Conservation (phyloP, 2,888 invertebrate species). For the Oscheius sp. region DNA sequence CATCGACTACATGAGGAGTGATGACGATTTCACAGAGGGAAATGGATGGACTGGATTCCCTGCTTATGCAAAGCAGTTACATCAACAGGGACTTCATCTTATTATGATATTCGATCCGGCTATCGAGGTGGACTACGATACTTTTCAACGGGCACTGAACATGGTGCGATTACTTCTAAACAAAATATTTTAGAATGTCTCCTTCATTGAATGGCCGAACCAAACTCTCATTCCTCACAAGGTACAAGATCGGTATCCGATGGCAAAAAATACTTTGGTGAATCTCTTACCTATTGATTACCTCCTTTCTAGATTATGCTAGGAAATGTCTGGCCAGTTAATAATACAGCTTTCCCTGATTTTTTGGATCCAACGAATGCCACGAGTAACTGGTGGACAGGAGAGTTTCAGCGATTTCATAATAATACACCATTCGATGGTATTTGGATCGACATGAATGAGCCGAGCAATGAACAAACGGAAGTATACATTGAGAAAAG, state of each 20-base stretch:
- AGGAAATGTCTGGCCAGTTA: conserved; percentile 54
- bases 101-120: conserved; percentile 69
- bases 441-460: conserved; percentile 90
- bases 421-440: neutral
- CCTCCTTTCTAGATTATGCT: conserved; percentile 47
- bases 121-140: conserved; percentile 62
- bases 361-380: conserved; percentile 47
- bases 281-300: too few species aligned
- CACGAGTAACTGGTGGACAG: conserved; percentile 54
- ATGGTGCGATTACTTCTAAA: conserved; percentile 13
- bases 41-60: conserved; percentile 59
- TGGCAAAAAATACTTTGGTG: conserved; percentile 44
- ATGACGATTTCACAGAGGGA: conserved; percentile 53
- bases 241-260: conserved; percentile 49
- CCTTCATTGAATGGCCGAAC: conserved; percentile 52
- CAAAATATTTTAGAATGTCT: conserved; percentile 32
- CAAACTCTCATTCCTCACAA: conserved; percentile 38
- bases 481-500: conserved; percentile 39
- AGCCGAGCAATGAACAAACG: conserved; percentile 79
- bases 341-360: conserved; percentile 54
- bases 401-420: conserved; percentile 48
- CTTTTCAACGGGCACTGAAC: conserved; percentile 58
- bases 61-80: conserved; percentile 54
- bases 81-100: conserved; percentile 53
- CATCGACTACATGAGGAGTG: conserved; percentile 59